Percentiles rank a stretch among this genome's conserved stretches.
phyloP scores from a whole-genome alignment of 2,888 invertebrate species.

The Seira ritae region DNA sequence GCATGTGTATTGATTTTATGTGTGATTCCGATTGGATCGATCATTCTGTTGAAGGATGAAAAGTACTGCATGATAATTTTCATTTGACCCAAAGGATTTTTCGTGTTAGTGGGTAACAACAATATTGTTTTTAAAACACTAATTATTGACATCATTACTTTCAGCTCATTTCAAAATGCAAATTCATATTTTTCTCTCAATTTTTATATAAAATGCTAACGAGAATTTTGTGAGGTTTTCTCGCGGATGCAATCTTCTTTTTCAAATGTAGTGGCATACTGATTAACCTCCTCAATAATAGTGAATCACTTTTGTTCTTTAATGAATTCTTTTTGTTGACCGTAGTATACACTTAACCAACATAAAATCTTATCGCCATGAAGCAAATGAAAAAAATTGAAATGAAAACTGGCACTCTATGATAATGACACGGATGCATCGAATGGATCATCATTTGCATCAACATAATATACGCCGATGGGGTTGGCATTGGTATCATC shows the following conservation, averaged over 20 bases:
- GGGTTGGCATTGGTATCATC: not conserved
- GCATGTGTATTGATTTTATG: not conserved
- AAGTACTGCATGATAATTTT: not conserved
- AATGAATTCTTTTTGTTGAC: too few relatives aligned
- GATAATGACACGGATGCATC: too few relatives aligned
- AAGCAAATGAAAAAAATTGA: too few relatives aligned
- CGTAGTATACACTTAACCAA: too few relatives aligned
- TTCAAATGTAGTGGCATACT: too few relatives aligned
- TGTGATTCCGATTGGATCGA: not conserved
- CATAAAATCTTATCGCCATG: too few relatives aligned
- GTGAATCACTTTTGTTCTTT: too few relatives aligned
- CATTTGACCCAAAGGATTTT: constrained; percentile 41
- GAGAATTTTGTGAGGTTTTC: not conserved
- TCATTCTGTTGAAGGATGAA: not conserved
- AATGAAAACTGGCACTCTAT: too few relatives aligned
- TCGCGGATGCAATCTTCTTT: not conserved
- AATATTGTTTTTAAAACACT: not conserved
- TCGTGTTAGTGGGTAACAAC: constrained; percentile 53
- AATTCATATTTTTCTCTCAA: too few relatives aligned
- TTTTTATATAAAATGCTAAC: not conserved
- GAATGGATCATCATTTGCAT: not conserved
- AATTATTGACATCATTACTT: too few relatives aligned
- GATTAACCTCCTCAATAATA: too few relatives aligned
- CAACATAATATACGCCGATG: not conserved
- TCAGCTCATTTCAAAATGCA: too few relatives aligned